Base-by-base conservation (phyloP, 2,888 invertebrate species). In the Abrostola tripartita region DNA sequence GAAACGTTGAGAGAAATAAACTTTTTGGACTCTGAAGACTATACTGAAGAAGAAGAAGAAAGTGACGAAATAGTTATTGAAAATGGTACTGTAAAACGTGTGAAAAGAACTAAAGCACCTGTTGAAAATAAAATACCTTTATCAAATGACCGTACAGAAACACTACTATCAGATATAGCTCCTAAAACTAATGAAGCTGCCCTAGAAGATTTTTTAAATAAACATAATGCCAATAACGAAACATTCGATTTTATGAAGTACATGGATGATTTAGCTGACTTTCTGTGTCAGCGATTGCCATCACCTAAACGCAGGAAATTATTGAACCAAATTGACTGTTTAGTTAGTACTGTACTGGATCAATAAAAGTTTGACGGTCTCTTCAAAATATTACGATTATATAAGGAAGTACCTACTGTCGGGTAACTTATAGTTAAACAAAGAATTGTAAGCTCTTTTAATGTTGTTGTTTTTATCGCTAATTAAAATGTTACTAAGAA, bases 251-350 rank as follows among this genome's bases (percentile, higher is more conserved):
- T 70, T 40, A 63, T 52, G 37, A n/a, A 54, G n/a, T 77, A 74
- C 55, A 61, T 77, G 49, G n/a, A 52, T 0, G 57, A 67, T 56
- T 58, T 76, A 12, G 75, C 66, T 52, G 74, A 73, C 11, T 14
- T 61, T 0, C 47, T 66, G 37, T 66, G 69, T 14, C 24, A 0
- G 7, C 51, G 38, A 11, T 52, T 70, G 41, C 38, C n/a, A 42
- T 40, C 55, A 14, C n/a, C 2, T 10, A 69, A 69, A 47, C 66
- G 74, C 9, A 40, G 55, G 14, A 2, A 35, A 42, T 60, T 77
- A 51, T 37, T 70, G 38, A 54, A 52, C 11, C 36, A 51, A 47
- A 38, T 75, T 42, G 65, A 65, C 53, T 61, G 49, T 41, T 35
- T 76, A 40, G 69, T 77, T 35, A 63, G 57, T 50, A 50, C 65